Evolutionary conservation across 2,113 vertebrate genomes (phyloP).

Genomic region (Colossoma macropomum): DNA sequence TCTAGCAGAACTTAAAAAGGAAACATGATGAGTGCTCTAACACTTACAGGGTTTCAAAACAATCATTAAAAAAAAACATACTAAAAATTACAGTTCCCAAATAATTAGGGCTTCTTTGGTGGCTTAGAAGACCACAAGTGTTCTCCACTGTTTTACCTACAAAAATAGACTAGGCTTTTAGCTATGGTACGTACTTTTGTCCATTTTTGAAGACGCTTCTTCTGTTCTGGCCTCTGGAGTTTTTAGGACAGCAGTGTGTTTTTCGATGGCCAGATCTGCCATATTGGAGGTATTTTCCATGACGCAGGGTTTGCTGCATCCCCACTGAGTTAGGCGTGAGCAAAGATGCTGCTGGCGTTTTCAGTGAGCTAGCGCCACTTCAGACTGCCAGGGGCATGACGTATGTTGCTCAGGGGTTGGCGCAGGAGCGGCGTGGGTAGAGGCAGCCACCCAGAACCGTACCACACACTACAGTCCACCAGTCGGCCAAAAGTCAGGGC

Average conservation of each 20-base stretch:
- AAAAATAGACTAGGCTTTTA: too few species aligned
- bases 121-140: too few species aligned
- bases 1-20: too few species aligned
- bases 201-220: not conserved
- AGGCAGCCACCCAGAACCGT: slow-evolving; percentile 10
- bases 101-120: too few species aligned
- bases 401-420: slow-evolving; percentile 14
- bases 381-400: slow-evolving; percentile 23
- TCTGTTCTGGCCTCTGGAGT: not conserved
- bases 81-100: too few species aligned
- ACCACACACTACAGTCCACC: not conserved
- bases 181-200: too few species aligned
- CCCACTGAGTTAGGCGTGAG: slow-evolving; percentile 1
- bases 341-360: not conserved
- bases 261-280: slow-evolving; percentile 9
- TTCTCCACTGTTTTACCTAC: too few species aligned
- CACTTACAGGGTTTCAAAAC: too few species aligned
- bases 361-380: not conserved
- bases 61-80: too few species aligned
- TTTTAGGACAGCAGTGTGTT: not conserved
- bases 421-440: not conserved
- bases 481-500: not conserved
- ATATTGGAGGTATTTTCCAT: slow-evolving; percentile 58
- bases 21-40: too few species aligned
- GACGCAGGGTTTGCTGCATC: slow-evolving; percentile 46